These are phyloP conservation scores for Silurus lanzhouensis DNA, from an alignment of 2,797 vertebrate genomes.

Conservation along the genomic window DNA sequence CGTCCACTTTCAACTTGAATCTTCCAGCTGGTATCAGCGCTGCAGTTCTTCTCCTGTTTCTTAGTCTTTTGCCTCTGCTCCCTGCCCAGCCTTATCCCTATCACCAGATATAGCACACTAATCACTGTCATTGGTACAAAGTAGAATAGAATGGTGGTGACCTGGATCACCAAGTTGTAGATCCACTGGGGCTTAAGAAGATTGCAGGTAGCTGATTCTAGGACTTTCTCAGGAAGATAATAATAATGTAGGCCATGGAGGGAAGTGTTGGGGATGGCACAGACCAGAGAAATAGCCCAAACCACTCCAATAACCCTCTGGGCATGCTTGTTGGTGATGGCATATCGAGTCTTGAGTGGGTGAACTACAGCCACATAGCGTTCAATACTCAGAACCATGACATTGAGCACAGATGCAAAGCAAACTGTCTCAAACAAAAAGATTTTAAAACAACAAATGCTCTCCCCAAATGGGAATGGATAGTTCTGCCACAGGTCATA, in stretches of 20 bases:
- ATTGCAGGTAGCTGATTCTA: conserved; percentile 78
- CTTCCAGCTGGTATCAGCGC: conserved; percentile 61
- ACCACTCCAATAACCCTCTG: conserved; percentile 71
- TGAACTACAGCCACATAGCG: conserved; percentile 79
- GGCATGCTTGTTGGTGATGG: conserved; percentile 76
- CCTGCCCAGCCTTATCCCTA: conserved; percentile 72
- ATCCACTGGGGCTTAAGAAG: conserved; percentile 80
- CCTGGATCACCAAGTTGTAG: conserved; percentile 79
- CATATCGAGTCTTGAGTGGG: conserved; percentile 76
- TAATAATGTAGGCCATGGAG: conserved; percentile 77
- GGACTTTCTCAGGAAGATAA: conserved; percentile 68
- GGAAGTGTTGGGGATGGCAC: conserved; percentile 77
- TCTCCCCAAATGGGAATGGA: conserved; percentile 77
- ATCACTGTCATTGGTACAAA: conserved; percentile 79
- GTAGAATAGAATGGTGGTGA: conserved; percentile 80
- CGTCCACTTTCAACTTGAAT: conserved; percentile 67
- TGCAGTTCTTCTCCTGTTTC: conserved; percentile 61
- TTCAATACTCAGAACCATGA: conserved; percentile 78
- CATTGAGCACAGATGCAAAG: conserved; percentile 80
- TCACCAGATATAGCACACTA: conserved; percentile 76
- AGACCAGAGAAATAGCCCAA: conserved; percentile 72
- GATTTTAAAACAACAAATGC: conserved; percentile 79
- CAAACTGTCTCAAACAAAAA: conserved; percentile 81
- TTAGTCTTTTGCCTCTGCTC: conserved; percentile 60
- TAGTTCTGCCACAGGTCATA: conserved; percentile 83